Evolutionary conservation across 1,140 invertebrate genomes (phyloP).

Genomic region (Sminthurides bifidus): DNA sequence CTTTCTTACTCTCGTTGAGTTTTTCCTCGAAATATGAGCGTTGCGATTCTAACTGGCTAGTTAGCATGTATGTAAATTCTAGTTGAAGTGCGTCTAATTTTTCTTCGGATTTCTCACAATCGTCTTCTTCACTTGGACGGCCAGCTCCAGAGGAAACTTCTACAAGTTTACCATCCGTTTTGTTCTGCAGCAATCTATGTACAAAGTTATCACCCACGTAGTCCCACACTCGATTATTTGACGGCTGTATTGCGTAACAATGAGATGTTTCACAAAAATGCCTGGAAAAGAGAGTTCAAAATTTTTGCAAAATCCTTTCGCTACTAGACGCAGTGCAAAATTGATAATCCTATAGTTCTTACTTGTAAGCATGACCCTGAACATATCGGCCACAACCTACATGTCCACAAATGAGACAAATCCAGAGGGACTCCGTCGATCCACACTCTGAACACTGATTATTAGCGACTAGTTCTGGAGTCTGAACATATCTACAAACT

Average conservation of each 20-base stretch:
- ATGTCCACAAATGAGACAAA: slow-evolving; percentile 96
- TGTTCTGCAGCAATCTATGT: slow-evolving; percentile 88
- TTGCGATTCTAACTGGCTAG: slow-evolving; percentile 90
- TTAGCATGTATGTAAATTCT: slow-evolving; percentile 94
- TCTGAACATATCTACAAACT: slow-evolving; percentile 72
- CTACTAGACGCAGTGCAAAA: background rate
- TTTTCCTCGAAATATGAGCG: slow-evolving; percentile 82
- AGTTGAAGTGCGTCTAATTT: slow-evolving; percentile 86
- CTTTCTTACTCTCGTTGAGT: slow-evolving; percentile 44
- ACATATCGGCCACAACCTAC: slow-evolving; percentile 86
- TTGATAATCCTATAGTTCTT: slow-evolving; percentile 23
- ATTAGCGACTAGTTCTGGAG: slow-evolving; percentile 73
- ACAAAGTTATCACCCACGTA: slow-evolving; percentile 97
- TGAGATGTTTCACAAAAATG: slow-evolving; percentile 93
- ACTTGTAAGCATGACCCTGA: slow-evolving; percentile 56
- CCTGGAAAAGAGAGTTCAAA: slow-evolving; percentile 38
- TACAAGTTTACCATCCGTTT: slow-evolving; percentile 94
- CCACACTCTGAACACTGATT: slow-evolving; percentile 74
- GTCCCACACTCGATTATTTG: slow-evolving; percentile 95
- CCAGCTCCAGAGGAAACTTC: slow-evolving; percentile 41
- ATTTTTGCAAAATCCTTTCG: background rate
- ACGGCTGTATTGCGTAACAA: slow-evolving; percentile 91
- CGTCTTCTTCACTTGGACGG: slow-evolving; percentile 1
- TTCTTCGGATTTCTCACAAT: slow-evolving; percentile 50
- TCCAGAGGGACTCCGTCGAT: slow-evolving; percentile 79